Evolutionary conservation across 1,140 invertebrate genomes (phyloP), one percentile per base, ranked within the genome.

Genomic region (Drosophila elegans): DNA sequence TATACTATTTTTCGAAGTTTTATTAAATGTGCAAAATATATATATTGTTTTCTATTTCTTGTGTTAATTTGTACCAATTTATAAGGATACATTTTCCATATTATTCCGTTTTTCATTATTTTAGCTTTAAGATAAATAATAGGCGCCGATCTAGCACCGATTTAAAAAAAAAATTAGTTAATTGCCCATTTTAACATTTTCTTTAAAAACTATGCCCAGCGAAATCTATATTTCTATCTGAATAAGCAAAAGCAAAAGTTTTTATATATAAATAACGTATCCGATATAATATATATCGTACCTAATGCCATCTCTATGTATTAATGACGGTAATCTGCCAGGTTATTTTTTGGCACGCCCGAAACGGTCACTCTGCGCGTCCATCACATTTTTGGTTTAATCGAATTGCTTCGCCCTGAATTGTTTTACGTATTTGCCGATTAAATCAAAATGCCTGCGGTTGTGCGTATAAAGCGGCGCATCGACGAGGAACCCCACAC

Each of bases 381-480:
- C 48, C 3, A 25, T 32, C 59, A 49, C 46, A 63, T 59, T 63
- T 38, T 60, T 12, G 27, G 13, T 41, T 11, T 27, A 41, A 34
- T 34, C 54, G 3, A 32, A 61, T 41, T 42, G n/a, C 6, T 51
- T 42, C 5, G 44, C 38, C 9, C n/a, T 34, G 6, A 45, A 29
- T 68, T 68, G 41, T 55, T 56, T 45, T 13, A 25, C 12, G 9
- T 10, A 34, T 71, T 71, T 39, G 7, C 10, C 6, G 7, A 54
- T 6, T 34, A 55, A 39, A n/a, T 6, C 9, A 91, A 78, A 72
- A 95, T 95, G 94, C 92, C 94, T 13, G 93, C 94, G 9, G 92
- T 95, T 61, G 92, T 95, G 52, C 92, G 94, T 51, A 93, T 95
- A 11, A 95, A 95, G 85, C 92, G 94, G 4, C 92, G 92, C 74